Conservation (phyloP, 2,797 vertebrate genomes). For the Borostomias antarcticus region DNA sequence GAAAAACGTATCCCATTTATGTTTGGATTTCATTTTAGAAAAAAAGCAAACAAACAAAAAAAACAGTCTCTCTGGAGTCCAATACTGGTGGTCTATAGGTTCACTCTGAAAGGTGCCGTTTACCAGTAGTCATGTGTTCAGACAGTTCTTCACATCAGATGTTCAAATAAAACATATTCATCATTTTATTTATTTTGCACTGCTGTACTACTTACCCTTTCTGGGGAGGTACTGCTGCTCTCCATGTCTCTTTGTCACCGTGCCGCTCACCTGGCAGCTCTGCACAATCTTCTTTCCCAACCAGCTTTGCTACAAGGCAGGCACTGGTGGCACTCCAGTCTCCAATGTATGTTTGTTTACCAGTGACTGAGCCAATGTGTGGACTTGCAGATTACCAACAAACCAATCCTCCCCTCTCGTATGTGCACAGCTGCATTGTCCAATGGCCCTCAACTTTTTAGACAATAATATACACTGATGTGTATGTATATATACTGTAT, state of each 20-base stretch:
- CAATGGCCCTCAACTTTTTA: conserved; percentile 77
- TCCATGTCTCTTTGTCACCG: conserved; percentile 38
- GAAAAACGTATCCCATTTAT: conserved; percentile 4
- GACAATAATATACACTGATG: conserved; percentile 75
- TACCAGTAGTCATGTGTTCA: neutral
- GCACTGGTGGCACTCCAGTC: conserved; percentile 54
- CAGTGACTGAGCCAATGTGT: conserved; percentile 46
- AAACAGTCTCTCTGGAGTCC: neutral
- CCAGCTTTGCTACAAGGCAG: conserved; percentile 56
- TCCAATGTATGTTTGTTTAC: conserved; percentile 44
- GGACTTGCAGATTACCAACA: conserved; percentile 67
- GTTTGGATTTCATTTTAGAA: conserved; percentile 29
- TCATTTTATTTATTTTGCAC: conserved; percentile 54
- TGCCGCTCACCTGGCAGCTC: conserved; percentile 59
- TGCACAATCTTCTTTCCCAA: conserved; percentile 56
- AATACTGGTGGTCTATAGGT: conserved; percentile 27
- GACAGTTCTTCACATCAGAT: neutral
- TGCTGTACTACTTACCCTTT: conserved; percentile 55
- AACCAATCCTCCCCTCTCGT: conserved; percentile 65
- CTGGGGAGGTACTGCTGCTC: conserved; percentile 61
- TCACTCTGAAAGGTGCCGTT: conserved; percentile 27
- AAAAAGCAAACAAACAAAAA: too few species aligned
- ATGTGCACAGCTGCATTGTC: conserved; percentile 79
- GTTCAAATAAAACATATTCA: neutral
- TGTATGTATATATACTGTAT: conserved; percentile 81